Base-by-base conservation (phyloP, 2,888 invertebrate genomes). In the Hipparchia semele region DNA sequence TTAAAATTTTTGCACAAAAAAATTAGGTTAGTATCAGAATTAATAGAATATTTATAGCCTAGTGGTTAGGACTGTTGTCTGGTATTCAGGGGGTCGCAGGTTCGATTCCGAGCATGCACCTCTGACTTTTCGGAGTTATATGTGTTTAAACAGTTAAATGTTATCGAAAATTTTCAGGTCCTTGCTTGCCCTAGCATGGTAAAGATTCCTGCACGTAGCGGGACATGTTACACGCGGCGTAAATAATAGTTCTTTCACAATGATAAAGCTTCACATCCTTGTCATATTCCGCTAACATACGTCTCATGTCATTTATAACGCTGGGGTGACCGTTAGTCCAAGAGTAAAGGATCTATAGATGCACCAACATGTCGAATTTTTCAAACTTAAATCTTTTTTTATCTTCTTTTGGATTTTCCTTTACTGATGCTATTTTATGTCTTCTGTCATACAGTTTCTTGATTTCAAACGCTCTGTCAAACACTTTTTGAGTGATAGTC, bases 281-380 rank as follows among this genome's bases (percentile, higher is more conserved):
- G 65, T 75, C 69, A 62, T 75, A 71, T 66, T 71, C 73, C 73
- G 73, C 73, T 73, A 75, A 71, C 71, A 58, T 71, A 71, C 66
- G 68, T 68, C 68, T 68, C 69, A 65, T 71, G 68, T 73, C 75
- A 69, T 71, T 75, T 71, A 70, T 73, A 71, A 69, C 61, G 73
- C 66, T 61, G 73, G 73, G 68, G 71, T 73, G 54, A 68, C 74
- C 72, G 77, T 75, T 77, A 75, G 70, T 60, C 67, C 75, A 39
- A 33, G 10, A 60, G 71, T n/a, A 49, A 64, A 64, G 64, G 6
- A 9, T 23, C 64, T 64, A 64, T 23, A 64, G 13, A 64, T 23
- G 23, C 12, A 33, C 64, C 64, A 51, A 64, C 51, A 6, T 33
- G 59, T 39, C 6, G 10, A 10, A 5, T 60, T 2, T 12, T 33